Evolutionary conservation across 2,797 vertebrate species (phyloP).

Genomic region (Spinibarbus caldwelli): DNA sequence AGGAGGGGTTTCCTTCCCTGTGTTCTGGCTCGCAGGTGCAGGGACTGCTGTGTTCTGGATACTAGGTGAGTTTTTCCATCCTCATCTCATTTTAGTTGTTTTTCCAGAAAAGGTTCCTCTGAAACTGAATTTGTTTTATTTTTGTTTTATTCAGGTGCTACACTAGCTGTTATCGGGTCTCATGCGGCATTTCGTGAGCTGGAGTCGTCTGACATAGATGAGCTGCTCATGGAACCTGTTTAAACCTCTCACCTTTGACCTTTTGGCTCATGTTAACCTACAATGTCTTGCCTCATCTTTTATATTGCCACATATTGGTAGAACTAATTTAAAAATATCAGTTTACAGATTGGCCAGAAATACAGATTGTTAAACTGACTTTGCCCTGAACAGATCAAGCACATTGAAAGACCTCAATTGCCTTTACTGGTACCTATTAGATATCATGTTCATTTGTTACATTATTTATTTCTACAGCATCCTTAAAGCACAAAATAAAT

Average conservation of each 20-base stretch:
- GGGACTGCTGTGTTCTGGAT: conserved; percentile 93
- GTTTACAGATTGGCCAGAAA: conserved; percentile 19
- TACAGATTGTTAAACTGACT: background rate
- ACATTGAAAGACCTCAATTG: conserved; percentile 30
- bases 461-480: background rate
- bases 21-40: conserved; percentile 92
- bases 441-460: conserved; percentile 26
- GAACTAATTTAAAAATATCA: conserved; percentile 18
- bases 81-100: background rate
- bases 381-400: conserved; percentile 14
- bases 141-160: conserved; percentile 80
- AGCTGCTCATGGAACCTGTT: conserved; percentile 90
- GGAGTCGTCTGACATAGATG: conserved; percentile 80
- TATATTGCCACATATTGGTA: conserved; percentile 48
- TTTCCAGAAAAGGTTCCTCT: background rate
- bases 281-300: conserved; percentile 54
- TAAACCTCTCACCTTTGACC: conserved; percentile 67
- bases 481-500: conserved; percentile 1
- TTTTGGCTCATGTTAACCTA: conserved; percentile 7
- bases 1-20: conserved; percentile 85
- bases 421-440: conserved; percentile 15
- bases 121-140: background rate
- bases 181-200: conserved; percentile 88
- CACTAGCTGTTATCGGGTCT: conserved; percentile 88
- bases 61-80: conserved; percentile 78